Conservation (phyloP, 1,140 invertebrate genomes). For the Phymorhynchus buccinoides region DNA sequence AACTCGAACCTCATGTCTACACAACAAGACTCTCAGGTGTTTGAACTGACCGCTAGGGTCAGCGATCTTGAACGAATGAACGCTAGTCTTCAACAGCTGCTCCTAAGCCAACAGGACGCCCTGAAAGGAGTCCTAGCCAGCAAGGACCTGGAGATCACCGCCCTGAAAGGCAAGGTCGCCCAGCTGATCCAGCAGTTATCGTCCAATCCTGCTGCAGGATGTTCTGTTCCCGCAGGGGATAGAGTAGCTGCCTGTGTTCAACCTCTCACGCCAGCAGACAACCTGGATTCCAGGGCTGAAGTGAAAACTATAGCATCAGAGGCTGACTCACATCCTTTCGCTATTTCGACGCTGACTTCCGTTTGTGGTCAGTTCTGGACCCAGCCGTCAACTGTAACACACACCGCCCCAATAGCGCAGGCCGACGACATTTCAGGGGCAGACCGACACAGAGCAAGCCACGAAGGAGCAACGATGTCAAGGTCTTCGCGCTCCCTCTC, state of each 20-base stretch:
- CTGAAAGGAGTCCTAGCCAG: not conserved
- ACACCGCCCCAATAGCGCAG: too few relatives aligned
- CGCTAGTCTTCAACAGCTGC: slow-evolving; percentile 14
- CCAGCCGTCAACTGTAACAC: too few relatives aligned
- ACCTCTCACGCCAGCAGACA: not conserved
- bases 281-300: too few relatives aligned
- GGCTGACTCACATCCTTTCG: too few relatives aligned
- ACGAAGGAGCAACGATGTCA: not conserved
- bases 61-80: not conserved
- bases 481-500: not conserved
- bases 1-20: not conserved
- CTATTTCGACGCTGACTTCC: too few relatives aligned
- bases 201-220: not conserved
- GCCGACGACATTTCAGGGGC: too few relatives aligned
- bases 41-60: not conserved
- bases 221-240: not conserved
- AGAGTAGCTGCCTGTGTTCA: not conserved
- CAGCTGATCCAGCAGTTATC: not conserved
- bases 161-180: not conserved
- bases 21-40: not conserved
- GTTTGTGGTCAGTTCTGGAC: too few relatives aligned
- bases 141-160: not conserved
- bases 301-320: too few relatives aligned
- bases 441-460: not conserved
- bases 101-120: slow-evolving; percentile 18